Evolutionary conservation across 2,113 vertebrate genomes (phyloP), one percentile per base, ranked within the genome.

Genomic region (Furnarius figulus): DNA sequence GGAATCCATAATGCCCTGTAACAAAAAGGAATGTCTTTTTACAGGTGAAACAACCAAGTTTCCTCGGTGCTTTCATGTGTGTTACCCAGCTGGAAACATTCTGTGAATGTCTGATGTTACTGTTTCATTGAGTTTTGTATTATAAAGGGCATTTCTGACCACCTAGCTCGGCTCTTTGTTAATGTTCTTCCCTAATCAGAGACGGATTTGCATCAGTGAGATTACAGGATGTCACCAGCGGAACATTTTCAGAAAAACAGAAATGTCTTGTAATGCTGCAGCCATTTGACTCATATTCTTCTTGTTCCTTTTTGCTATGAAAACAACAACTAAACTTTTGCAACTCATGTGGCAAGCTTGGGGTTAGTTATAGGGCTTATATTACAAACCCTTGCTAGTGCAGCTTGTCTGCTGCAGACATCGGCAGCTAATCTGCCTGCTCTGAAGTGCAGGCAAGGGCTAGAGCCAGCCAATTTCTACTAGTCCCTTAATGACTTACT

Each of bases 281-380:
- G 39, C 62, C 8, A 5, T 49, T 89, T 52, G 66, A 68, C 46
- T 58, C 70, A 76, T 0, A 0, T 28, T 53, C 30, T 56, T 70
- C 58, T 81, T 67, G 68, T 97, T 94, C 91, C 94, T 55, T 90
- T 90, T 93, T 93, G 18, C 53, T 74, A 10, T 20, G 55, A 86
- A 46, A 94, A 52, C 55, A 91, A 11, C 80, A 86, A 8, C 56
- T 52, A 10, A 74, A 75, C 40, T 46, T 93, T 14, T 67, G 66
- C 87, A 76, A 80, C 25, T 10, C 37, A 30, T 59, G 42, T 67
- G 66, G 72, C 63, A 87, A 65, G 33, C 2, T 66, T 42, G 39
- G 65, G 23, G 27, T 73, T 76, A n/a, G 37, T 79, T 82, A 35
- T 21, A 79, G 58, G n/a, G 28, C 28, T 79, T 73, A 10, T 33